Conservation (phyloP, 2,113 vertebrate species). For the Antechinus flavipes region DNA sequence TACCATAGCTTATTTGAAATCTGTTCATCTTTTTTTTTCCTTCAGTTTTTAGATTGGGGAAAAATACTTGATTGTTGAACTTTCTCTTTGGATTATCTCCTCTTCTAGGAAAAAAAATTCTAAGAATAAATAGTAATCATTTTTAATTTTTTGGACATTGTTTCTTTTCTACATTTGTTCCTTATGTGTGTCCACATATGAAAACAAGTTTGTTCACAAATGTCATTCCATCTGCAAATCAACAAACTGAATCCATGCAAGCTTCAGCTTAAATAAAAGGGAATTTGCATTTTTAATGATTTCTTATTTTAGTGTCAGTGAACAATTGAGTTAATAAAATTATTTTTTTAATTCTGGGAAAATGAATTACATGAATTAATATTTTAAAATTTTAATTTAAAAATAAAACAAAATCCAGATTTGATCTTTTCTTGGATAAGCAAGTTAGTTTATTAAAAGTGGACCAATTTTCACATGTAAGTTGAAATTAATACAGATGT, state of each 20-base stretch:
- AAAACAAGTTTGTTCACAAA: background rate
- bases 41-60: background rate
- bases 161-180: background rate
- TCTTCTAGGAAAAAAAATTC: background rate
- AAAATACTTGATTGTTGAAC: background rate
- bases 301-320: background rate
- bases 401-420: background rate
- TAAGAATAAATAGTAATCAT: background rate
- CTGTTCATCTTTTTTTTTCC: background rate
- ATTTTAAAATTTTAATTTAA: background rate
- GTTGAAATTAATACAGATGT: background rate
- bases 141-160: background rate
- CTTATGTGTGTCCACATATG: background rate
- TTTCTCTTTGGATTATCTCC: background rate
- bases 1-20: conserved; percentile 25
- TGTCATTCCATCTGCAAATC: background rate
- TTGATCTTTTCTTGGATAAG: background rate
- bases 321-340: background rate
- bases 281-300: background rate
- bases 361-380: background rate
- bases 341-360: background rate
- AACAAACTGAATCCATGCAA: background rate
- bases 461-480: background rate
- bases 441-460: background rate
- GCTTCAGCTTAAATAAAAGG: background rate